Evolutionary conservation across 2,113 vertebrate species (phyloP).

Genomic region (Corynorhinus townsendii): DNA sequence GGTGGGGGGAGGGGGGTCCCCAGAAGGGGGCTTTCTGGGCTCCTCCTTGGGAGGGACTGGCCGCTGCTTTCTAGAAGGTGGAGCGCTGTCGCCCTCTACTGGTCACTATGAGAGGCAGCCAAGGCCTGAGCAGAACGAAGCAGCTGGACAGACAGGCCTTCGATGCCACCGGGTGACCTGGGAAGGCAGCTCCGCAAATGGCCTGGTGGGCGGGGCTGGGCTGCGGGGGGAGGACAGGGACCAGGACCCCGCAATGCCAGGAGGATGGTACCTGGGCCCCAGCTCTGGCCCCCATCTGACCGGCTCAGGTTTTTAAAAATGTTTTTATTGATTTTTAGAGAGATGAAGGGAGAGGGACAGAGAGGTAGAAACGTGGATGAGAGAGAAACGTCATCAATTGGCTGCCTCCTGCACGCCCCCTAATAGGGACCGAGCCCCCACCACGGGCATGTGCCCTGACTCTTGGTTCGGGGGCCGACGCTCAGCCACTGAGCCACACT

Average conservation of each 20-base stretch:
- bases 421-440: too few relatives aligned
- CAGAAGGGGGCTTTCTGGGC: not conserved
- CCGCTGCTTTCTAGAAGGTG: not conserved
- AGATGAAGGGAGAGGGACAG: too few relatives aligned
- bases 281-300: not conserved
- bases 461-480: too few relatives aligned
- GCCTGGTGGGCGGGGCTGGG: fast-evolving
- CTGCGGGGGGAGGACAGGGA: not conserved
- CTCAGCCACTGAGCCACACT: too few relatives aligned
- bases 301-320: not conserved
- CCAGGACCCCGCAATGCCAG: not conserved
- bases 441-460: too few relatives aligned
- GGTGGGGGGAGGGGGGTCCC: too few relatives aligned
- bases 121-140: not conserved
- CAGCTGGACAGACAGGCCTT: fast-evolving
- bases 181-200: not conserved
- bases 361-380: too few relatives aligned
- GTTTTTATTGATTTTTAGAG: too few relatives aligned
- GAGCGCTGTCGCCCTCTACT: not conserved
- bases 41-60: fast-evolving
- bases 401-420: too few relatives aligned
- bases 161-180: not conserved
- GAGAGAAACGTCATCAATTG: too few relatives aligned
- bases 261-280: not conserved
- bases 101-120: not conserved